Evolutionary conservation across 30 jellyfish, hydroid and myxozoan genomes (phyloP).

Genomic region (Chrysaora quinquecirrha): DNA sequence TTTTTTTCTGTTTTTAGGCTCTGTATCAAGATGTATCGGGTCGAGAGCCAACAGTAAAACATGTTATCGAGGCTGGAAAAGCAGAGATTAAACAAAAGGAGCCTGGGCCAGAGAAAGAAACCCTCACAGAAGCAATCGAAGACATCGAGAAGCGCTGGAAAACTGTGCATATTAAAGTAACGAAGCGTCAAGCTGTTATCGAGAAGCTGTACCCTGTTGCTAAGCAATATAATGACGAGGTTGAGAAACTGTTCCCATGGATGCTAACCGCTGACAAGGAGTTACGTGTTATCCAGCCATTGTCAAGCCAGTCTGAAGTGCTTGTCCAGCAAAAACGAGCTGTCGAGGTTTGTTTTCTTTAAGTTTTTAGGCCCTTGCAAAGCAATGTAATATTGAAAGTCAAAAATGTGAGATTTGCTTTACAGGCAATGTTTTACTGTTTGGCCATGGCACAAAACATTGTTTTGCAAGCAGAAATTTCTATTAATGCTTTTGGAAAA

Average conservation of each 20-base stretch:
- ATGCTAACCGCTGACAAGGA: constrained; percentile 73
- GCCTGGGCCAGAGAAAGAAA: constrained; percentile 64
- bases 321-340: constrained; percentile 72
- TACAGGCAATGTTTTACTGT: no score
- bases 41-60: constrained; percentile 76
- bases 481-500: no score
- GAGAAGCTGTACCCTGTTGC: constrained; percentile 68
- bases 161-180: constrained; percentile 28
- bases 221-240: constrained; percentile 41
- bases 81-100: constrained; percentile 49
- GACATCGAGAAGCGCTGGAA: constrained; percentile 78
- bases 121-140: constrained; percentile 42
- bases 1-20: constrained; percentile 36
- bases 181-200: constrained; percentile 62
- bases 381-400: no score
- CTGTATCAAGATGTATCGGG: constrained; percentile 73
- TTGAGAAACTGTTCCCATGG: constrained; percentile 77
- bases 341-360: constrained; percentile 54
- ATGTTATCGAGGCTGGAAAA: constrained; percentile 52
- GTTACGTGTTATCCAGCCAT: constrained; percentile 48
- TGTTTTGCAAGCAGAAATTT: no score
- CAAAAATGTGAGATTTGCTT: no score
- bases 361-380: no score
- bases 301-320: constrained; percentile 66
- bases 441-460: no score